phyloP scores from a whole-genome alignment of 2,888 invertebrate genomes.

The Thereva nobilitata region DNA sequence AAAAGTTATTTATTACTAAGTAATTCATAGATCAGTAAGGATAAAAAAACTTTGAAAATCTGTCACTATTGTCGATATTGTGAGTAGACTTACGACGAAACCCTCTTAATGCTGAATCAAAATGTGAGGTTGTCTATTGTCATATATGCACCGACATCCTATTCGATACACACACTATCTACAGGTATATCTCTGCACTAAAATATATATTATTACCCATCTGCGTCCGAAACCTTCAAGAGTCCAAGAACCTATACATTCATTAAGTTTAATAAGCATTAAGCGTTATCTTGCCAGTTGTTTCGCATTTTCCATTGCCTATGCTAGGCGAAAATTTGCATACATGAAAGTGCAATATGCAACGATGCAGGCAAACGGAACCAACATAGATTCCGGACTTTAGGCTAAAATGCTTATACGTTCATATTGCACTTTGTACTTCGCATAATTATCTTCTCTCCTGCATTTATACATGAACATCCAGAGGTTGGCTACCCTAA shows the following conservation, averaged over 20 bases:
- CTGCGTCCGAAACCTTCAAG: background rate
- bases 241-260: conserved; percentile 37
- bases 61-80: no score
- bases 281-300: conserved; percentile 37
- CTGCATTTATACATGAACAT: conserved; percentile 31
- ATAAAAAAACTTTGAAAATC: no score
- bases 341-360: conserved; percentile 33
- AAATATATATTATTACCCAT: no score
- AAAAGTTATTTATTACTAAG: no score
- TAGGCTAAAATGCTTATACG: conserved; percentile 29
- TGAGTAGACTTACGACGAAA: no score
- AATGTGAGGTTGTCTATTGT: no score
- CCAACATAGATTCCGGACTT: conserved; percentile 27
- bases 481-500: conserved; percentile 50
- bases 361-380: conserved; percentile 25
- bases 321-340: conserved; percentile 31
- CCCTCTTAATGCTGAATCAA: no score
- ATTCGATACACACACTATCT: no score
- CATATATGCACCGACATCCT: no score
- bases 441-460: conserved; percentile 33
- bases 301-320: conserved; percentile 29
- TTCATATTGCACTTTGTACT: conserved; percentile 29
- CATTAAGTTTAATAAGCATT: conserved; percentile 38
- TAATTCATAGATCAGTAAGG: no score
- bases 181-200: no score